These are phyloP conservation scores for Microctonus brassicae DNA, from an alignment of 2,888 invertebrate species.

Conservation along the genomic window DNA sequence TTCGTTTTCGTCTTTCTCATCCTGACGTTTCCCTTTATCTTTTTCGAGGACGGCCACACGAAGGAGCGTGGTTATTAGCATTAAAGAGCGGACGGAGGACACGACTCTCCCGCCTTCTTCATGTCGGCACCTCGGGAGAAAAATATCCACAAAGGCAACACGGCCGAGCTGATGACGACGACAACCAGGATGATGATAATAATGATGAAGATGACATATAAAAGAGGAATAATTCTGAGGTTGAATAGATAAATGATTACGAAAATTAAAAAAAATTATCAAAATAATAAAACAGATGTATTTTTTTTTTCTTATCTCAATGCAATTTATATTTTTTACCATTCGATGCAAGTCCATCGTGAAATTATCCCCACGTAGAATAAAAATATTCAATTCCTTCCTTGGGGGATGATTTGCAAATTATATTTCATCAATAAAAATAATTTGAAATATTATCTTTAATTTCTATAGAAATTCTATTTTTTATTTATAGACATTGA, in stretches of 20 bases:
- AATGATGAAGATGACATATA: neutral
- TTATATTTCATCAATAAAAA: too few species aligned
- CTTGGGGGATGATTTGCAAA: too few species aligned
- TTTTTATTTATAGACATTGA: too few species aligned
- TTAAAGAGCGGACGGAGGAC: slow-evolving; percentile 37
- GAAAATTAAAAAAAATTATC: slow-evolving; percentile 9
- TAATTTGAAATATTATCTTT: too few species aligned
- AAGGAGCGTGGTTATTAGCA: slow-evolving; percentile 45
- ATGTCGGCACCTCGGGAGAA: slow-evolving; percentile 32
- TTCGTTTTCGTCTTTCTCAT: neutral
- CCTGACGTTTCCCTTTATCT: slow-evolving; percentile 24
- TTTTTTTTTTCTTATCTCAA: slow-evolving; percentile 4
- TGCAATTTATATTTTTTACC: too few species aligned
- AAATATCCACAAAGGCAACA: slow-evolving; percentile 31
- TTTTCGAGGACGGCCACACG: slow-evolving; percentile 31
- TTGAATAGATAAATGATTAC: neutral
- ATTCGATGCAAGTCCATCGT: too few species aligned
- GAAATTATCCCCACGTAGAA: too few species aligned
- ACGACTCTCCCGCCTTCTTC: slow-evolving; percentile 28
- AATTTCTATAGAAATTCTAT: too few species aligned
- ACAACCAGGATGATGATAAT: neutral
- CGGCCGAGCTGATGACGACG: slow-evolving; percentile 29
- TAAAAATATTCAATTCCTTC: too few species aligned
- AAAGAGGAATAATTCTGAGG: neutral
- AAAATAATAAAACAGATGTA: slow-evolving; percentile 20